These are phyloP conservation scores for Dasypus novemcinctus DNA, from an alignment of 2,113 vertebrate species.

Conservation along the genomic window DNA sequence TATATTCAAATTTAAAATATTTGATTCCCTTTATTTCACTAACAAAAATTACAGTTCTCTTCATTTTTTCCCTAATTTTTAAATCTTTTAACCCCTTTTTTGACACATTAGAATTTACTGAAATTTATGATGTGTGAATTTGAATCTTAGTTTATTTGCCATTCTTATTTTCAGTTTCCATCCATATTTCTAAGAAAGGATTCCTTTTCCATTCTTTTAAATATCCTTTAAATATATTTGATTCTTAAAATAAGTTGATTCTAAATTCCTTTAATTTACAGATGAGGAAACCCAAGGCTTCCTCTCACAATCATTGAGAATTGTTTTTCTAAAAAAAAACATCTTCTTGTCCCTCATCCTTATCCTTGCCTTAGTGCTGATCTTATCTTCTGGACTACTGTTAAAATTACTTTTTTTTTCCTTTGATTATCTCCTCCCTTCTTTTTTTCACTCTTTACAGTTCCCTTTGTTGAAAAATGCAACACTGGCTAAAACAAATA, in stretches of 20 bases:
- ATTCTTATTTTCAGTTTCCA: background rate
- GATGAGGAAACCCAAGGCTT: too few relatives aligned
- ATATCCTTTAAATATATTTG: background rate
- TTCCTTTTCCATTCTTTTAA: background rate
- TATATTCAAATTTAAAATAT: background rate
- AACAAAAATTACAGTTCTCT: background rate
- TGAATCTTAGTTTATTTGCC: background rate
- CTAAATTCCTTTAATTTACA: background rate
- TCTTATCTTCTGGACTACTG: background rate
- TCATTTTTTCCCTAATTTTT: background rate
- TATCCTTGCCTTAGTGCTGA: background rate
- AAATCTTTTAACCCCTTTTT: background rate
- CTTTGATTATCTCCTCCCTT: background rate
- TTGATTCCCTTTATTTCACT: background rate
- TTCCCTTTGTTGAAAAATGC: background rate
- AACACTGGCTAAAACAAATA: background rate
- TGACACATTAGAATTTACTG: background rate
- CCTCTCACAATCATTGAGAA: background rate
- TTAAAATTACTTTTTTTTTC: background rate
- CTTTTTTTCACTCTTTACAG: background rate
- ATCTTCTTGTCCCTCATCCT: background rate
- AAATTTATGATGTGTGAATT: background rate
- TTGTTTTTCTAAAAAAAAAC: background rate
- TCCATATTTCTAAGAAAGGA: background rate
- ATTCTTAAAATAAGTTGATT: background rate